Evolutionary conservation across 1,140 invertebrate species (phyloP), one percentile per base, ranked within the genome.

Genomic region (Ceratina calcarata): DNA sequence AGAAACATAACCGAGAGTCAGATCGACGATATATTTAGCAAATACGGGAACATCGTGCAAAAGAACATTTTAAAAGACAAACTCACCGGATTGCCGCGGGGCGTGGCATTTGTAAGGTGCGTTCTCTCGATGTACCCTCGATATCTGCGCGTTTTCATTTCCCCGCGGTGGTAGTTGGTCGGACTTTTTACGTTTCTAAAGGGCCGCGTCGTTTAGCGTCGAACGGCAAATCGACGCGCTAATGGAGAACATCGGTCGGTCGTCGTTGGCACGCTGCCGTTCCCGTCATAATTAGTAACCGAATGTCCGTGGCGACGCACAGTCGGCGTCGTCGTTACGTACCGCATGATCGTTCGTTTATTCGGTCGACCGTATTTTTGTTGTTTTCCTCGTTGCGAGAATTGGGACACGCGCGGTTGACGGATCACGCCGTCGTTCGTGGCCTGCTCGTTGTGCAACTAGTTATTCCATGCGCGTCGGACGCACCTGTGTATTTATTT

Each of bases 101-200:
- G 97, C 37, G 97, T 98, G 61, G 98, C 97, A 3, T 99, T 98
- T 94, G 97, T 98, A n/a, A 96, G 97, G 97, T 98, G 93, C 94
- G 90, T 91, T n/a, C 58, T 24, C 64, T 51, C 49, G 65, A n/a
- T 45, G 15, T 53, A 3, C 3, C 22, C n/a, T 53, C 32, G 2
- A 37, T 6, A 6, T 37, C 6, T 3, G 10, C n/a, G n/a, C 16
- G 1, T 18, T 10, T 20, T 6, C 8, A 8, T 20, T 1, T 53
- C 65, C 12, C 22, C 2, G 1, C 32, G 27, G 1, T 45, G 57
- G n/a, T 3, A 51, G 1, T 45, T 0, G 22, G 15, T 12, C 0
- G 2, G 16, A 15, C n/a, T 1, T 20, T 20, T n/a, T 20, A 10
- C 53, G 2, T 64, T 53, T 37, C 49, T 7, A 64, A 53, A 66